Evolutionary conservation across 1,140 invertebrate species (phyloP).

Genomic region (Gonioctena quinquepunctata): DNA sequence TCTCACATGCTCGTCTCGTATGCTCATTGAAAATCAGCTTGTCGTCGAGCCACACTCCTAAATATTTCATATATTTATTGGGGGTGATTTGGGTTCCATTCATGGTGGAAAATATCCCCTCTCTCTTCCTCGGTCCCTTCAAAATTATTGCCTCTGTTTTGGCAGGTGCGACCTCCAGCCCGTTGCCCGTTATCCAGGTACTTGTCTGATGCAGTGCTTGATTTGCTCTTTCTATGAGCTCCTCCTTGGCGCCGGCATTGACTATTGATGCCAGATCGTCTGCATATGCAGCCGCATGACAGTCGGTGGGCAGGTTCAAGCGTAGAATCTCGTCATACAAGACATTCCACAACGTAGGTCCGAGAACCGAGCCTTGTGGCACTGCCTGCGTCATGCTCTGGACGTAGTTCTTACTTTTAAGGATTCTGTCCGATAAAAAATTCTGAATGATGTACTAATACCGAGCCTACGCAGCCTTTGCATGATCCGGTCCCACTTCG

Average conservation of each 20-base stretch:
- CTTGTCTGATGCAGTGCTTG: neutral
- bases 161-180: neutral
- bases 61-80: constrained; percentile 18
- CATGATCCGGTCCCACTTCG: too few relatives aligned
- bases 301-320: constrained; percentile 27
- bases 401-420: neutral
- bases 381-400: constrained; percentile 37
- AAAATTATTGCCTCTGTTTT: constrained; percentile 26
- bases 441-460: neutral
- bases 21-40: constrained; percentile 29
- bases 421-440: neutral
- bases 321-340: constrained; percentile 44
- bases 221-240: constrained; percentile 1
- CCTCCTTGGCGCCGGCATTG: constrained; percentile 13
- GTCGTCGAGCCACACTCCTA: constrained; percentile 28
- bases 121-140: constrained; percentile 9
- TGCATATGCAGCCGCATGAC: constrained; percentile 30
- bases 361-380: constrained; percentile 54
- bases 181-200: neutral
- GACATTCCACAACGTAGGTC: constrained; percentile 49
- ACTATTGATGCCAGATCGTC: constrained; percentile 35
- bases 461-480: neutral
- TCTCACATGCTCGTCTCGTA: constrained; percentile 8
- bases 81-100: neutral
- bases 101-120: neutral